These are phyloP conservation scores for Geothlypis trichas DNA, from an alignment of 2,113 vertebrate species.

Conservation along the genomic window DNA sequence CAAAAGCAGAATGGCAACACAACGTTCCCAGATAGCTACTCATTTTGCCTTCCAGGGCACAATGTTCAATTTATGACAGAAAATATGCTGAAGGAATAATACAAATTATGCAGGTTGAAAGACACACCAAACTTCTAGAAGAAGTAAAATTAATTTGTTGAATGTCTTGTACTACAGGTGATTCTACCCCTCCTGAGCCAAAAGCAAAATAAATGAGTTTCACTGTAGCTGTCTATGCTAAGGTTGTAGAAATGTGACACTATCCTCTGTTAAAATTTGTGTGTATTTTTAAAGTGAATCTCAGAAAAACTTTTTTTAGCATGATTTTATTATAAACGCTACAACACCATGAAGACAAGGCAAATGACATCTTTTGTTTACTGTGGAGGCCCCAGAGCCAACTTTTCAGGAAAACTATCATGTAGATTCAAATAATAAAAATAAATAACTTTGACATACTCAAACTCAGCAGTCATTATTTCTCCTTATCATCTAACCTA, in stretches of 20 bases:
- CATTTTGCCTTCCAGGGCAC: not conserved
- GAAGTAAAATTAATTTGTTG: not conserved
- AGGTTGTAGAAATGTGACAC: not conserved
- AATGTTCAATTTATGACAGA: not conserved
- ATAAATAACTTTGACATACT: not conserved
- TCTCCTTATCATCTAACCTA: not conserved
- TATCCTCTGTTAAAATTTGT: not conserved
- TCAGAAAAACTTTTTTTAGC: not conserved
- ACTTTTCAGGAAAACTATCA: not conserved
- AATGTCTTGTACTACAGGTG: not conserved
- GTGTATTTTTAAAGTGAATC: not conserved
- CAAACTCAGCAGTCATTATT: not conserved
- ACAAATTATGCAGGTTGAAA: not conserved
- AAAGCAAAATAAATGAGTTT: not conserved
- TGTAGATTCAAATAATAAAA: not conserved
- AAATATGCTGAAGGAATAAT: not conserved
- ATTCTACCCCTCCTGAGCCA: not conserved
- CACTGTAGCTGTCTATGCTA: not conserved
- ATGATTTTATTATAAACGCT: not conserved
- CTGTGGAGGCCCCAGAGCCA: accelerated
- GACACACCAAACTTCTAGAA: not conserved
- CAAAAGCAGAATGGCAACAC: not conserved
- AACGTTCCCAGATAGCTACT: not conserved
- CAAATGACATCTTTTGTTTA: not conserved
- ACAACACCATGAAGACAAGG: not conserved